A percentile compares a stretch with the other conserved stretches of the same genome.
Evolutionary conservation across 1,140 invertebrate species (phyloP).

Genomic region (Periplaneta americana): DNA sequence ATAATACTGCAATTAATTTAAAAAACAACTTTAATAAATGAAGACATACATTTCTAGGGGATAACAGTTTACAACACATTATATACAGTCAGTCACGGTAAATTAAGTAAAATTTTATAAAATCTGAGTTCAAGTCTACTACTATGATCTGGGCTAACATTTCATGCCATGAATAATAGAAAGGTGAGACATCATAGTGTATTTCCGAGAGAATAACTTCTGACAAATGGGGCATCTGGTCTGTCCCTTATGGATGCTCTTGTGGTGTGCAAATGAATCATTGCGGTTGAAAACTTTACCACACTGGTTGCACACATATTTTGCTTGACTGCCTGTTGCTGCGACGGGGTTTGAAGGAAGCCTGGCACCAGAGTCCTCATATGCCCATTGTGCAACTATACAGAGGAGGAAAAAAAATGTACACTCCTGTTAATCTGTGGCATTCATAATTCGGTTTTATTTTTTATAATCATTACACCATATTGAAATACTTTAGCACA

Average conservation of each 20-base stretch:
- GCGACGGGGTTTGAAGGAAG: not conserved
- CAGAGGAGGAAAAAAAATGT: not conserved
- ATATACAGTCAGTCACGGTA: too few species aligned
- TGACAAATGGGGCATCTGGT: constrained; percentile 45
- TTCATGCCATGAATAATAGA: not conserved
- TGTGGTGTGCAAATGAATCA: constrained; percentile 44
- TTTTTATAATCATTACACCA: too few species aligned
- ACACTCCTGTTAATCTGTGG: not conserved
- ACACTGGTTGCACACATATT: constrained; percentile 37
- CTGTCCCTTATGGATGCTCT: constrained; percentile 47
- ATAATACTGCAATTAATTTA: too few species aligned
- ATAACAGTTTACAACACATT: too few species aligned
- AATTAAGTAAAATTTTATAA: too few species aligned
- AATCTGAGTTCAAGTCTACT: not conserved
- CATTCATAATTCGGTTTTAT: too few species aligned
- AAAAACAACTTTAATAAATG: too few species aligned
- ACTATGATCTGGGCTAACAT: not conserved
- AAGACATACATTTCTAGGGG: too few species aligned
- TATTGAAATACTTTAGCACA: too few species aligned
- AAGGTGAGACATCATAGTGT: constrained; percentile 6
- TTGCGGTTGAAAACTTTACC: constrained; percentile 42
- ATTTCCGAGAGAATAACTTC: constrained; percentile 43
- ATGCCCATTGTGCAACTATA: not conserved
- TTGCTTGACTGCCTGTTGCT: not conserved
- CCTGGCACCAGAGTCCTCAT: not conserved